Conservation (phyloP, 1,140 invertebrate species). For the Drosophila pectinifera region DNA sequence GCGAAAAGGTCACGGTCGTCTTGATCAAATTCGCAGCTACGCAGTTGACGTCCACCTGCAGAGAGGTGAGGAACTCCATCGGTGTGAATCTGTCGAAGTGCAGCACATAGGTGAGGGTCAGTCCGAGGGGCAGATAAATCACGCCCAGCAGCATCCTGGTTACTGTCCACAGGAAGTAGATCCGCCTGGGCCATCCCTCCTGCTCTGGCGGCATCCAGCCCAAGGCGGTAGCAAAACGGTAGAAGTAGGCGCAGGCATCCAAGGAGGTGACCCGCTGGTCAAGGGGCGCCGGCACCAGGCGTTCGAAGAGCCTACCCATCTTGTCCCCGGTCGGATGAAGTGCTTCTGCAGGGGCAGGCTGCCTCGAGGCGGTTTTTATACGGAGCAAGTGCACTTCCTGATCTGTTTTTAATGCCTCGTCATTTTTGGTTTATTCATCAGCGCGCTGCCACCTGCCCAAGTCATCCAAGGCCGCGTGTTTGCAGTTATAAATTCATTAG, state of each 20-base stretch:
- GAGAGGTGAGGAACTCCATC: slow-evolving; percentile 54
- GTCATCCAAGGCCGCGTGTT: slow-evolving; percentile 4
- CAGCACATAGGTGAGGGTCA: slow-evolving; percentile 42
- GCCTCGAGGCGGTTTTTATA: slow-evolving; percentile 9
- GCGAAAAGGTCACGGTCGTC: slow-evolving; percentile 4
- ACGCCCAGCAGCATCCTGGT: slow-evolving; percentile 26
- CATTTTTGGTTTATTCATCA: slow-evolving; percentile 50
- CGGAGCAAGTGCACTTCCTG: slow-evolving; percentile 9
- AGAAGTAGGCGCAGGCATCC: slow-evolving; percentile 49
- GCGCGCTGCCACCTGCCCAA: background rate
- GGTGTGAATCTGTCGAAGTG: slow-evolving; percentile 48
- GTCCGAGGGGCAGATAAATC: slow-evolving; percentile 40
- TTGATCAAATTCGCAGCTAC: slow-evolving; percentile 36
- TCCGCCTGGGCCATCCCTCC: background rate
- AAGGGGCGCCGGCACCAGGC: slow-evolving; percentile 38
- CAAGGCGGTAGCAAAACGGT: slow-evolving; percentile 20
- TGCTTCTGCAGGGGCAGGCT: background rate
- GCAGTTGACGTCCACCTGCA: slow-evolving; percentile 57
- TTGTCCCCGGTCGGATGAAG: background rate
- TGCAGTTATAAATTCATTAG: slow-evolving; percentile 66
- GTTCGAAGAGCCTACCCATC: slow-evolving; percentile 31
- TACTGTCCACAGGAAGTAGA: slow-evolving; percentile 24
- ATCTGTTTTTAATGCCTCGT: slow-evolving; percentile 62
- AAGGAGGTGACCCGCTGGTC: slow-evolving; percentile 12
- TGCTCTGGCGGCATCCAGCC: slow-evolving; percentile 50